Evolutionary conservation across 2,113 vertebrate genomes (phyloP).

Genomic region (Poeciliopsis retropinna): DNA sequence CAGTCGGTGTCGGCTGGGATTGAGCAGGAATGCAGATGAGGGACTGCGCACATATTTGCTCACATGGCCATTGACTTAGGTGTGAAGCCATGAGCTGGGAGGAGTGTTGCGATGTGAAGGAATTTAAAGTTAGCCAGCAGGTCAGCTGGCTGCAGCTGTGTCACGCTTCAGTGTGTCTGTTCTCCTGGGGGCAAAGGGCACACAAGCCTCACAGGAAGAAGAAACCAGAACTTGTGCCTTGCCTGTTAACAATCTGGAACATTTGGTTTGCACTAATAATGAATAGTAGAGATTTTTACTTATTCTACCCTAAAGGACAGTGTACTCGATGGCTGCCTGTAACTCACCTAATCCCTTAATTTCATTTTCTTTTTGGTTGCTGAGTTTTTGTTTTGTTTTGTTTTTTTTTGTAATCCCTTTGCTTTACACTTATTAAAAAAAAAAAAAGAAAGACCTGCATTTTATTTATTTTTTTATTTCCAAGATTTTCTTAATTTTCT

Average conservation of each 20-base stretch:
- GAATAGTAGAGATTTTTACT: too few relatives aligned
- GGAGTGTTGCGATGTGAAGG: constrained; percentile 46
- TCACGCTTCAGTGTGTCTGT: constrained; percentile 20
- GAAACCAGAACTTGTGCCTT: neutral
- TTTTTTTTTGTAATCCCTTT: too few relatives aligned
- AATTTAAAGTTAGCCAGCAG: constrained; percentile 31
- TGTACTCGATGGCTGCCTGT: too few relatives aligned
- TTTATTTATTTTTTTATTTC: too few relatives aligned
- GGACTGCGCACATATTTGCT: constrained; percentile 40
- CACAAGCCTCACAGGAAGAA: constrained; percentile 4
- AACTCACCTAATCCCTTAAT: too few relatives aligned
- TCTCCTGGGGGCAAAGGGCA: neutral
- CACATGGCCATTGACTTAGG: constrained; percentile 33
- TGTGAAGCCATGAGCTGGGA: constrained; percentile 32
- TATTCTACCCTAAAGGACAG: too few relatives aligned
- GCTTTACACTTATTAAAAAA: too few relatives aligned
- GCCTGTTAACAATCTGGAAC: too few relatives aligned
- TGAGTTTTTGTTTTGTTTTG: too few relatives aligned
- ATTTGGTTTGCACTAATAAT: neutral
- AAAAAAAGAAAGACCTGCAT: too few relatives aligned
- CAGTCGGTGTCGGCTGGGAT: constrained; percentile 47
- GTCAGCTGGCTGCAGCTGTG: constrained; percentile 43
- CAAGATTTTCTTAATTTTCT: too few relatives aligned
- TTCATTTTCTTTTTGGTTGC: neutral
- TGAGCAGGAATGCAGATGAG: constrained; percentile 67